Evolutionary conservation across 2,797 vertebrate species (phyloP), one percentile per base, ranked within the genome.

Genomic region (Chaunax sp.): DNA sequence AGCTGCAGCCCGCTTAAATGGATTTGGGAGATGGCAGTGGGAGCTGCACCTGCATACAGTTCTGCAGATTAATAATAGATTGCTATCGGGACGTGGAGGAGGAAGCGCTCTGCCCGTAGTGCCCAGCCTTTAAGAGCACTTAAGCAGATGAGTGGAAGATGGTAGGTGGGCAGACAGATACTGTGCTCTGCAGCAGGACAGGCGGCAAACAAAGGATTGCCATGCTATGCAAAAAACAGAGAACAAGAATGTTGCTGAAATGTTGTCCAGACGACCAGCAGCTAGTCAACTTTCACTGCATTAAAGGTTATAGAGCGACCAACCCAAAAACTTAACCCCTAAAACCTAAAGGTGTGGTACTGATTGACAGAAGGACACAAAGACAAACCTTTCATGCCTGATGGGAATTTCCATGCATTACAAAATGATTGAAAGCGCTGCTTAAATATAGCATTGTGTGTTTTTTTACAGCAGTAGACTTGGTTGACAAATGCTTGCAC

Each of bases 11-110:
- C 69, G 40, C 83, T 86, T 86, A 87, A 80, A 89, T 82, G 86
- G 87, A 86, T 90, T 85, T 85, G 76, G 82, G 81, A 83, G 80
- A 80, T 66, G 77, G 77, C 23, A 49, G 66, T 30, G 62, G 74
- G 81, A 85, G 77, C 78, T 77, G 80, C 84, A 87, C 89, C 88
- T 90, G 87, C 90, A 88, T 81, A 81, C 86, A 80, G 68, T 49
- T 62, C 76, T 68, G 28, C 78, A 82, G 87, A 93, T 91, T 90
- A 92, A 93, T 92, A 92, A 90, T 89, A 88, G 86, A 92, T 88
- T 74, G 77, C 60, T 73, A 84, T 81, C 62, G 28, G 71, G 73
- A 81, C 33, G 77, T 80, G 57, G 80, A 87, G 79, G 81, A 84
- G 80, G 72, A 82, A 72, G 38, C 9, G 73, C 70, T 63, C 72